Percentiles rank a stretch among this genome's conserved stretches.
Evolutionary conservation across 2,888 invertebrate species (phyloP).

Genomic region (Stramonita haemastoma): DNA sequence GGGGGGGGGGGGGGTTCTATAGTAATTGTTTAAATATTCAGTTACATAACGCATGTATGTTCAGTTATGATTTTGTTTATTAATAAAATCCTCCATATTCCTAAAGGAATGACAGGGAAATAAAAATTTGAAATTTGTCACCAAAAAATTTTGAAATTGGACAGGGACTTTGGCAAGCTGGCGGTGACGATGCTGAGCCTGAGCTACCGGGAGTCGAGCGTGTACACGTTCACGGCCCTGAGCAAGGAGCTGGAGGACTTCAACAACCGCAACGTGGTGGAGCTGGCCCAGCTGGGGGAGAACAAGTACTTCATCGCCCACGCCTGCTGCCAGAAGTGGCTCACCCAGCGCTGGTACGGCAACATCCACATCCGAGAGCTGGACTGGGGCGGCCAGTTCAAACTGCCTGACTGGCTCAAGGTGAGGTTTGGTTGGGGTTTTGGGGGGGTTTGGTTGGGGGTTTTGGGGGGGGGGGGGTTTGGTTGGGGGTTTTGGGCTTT

Average conservation of each 20-base stretch:
- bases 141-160: no score
- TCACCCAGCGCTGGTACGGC: slow-evolving; percentile 78
- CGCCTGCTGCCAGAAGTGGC: slow-evolving; percentile 79
- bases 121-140: no score
- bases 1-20: no score
- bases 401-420: slow-evolving; percentile 75
- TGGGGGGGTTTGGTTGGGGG: no score
- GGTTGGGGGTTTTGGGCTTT: no score
- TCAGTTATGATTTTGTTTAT: no score
- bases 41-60: no score
- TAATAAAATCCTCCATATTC: no score
- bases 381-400: slow-evolving; percentile 68
- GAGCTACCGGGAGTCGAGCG: slow-evolving; percentile 70
- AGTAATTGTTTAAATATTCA: no score
- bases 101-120: no score
- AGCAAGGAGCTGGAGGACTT: slow-evolving; percentile 75
- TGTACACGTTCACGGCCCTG: slow-evolving; percentile 74
- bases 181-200: slow-evolving; percentile 74
- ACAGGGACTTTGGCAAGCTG: slow-evolving; percentile 75
- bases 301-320: slow-evolving; percentile 78
- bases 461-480: no score
- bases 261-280: slow-evolving; percentile 75
- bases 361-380: slow-evolving; percentile 75
- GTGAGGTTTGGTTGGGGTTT: slow-evolving; percentile 52
- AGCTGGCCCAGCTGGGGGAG: slow-evolving; percentile 76